A percentile compares a stretch with the other conserved stretches of the same genome.
phyloP scores from a whole-genome alignment of 2,113 vertebrate genomes.

The Rynchops niger region DNA sequence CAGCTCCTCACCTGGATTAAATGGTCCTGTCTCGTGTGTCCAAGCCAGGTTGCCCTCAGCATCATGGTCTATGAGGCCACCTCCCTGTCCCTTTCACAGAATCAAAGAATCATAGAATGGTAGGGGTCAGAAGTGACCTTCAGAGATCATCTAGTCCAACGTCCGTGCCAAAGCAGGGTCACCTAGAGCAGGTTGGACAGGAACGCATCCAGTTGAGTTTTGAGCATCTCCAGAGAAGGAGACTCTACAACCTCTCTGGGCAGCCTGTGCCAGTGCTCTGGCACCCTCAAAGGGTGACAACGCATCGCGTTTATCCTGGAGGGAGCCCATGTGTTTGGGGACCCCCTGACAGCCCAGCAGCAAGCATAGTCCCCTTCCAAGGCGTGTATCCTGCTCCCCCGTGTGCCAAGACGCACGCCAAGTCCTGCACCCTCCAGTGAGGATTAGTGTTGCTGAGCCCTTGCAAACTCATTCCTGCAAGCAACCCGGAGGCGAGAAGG shows the following conservation, averaged over 20 bases:
- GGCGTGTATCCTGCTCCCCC: not conserved
- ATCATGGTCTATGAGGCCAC: fast-evolving
- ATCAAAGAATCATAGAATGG: not conserved
- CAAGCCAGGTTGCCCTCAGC: not conserved
- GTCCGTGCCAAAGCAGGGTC: not conserved
- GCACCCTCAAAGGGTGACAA: not conserved
- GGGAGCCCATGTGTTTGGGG: not conserved
- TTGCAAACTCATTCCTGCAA: not conserved
- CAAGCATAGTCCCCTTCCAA: not conserved
- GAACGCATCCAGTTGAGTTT: not conserved
- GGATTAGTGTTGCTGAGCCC: not conserved
- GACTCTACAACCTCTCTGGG: not conserved
- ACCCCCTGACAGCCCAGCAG: not conserved
- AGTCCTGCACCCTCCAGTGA: not conserved
- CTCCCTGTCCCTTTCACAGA: not conserved
- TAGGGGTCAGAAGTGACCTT: not conserved
- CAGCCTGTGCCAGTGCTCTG: not conserved
- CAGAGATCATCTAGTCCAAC: not conserved
- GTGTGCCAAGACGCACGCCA: fast-evolving
- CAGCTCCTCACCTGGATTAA: not conserved
- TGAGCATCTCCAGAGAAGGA: not conserved
- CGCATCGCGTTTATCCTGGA: fast-evolving
- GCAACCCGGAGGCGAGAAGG: not conserved
- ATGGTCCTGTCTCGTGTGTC: fast-evolving
- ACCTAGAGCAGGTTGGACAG: not conserved